A percentile compares a stretch with the other conserved stretches of the same genome.
These are phyloP conservation scores for Oasisia sp. DNA, from an alignment of 2,888 invertebrate species.

Conservation along the genomic window DNA sequence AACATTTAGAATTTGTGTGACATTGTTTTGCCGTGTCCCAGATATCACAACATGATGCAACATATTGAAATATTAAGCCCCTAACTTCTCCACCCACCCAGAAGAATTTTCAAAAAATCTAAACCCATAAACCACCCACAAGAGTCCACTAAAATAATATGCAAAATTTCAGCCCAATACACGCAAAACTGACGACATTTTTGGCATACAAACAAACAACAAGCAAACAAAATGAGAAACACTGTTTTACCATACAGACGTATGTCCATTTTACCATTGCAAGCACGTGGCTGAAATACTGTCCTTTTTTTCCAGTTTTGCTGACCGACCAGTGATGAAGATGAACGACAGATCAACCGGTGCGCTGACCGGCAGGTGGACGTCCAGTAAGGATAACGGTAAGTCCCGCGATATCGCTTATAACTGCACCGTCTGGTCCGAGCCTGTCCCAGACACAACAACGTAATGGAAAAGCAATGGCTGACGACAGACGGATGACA, in stretches of 20 bases:
- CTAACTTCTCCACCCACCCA: too few species aligned
- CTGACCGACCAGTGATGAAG: neutral
- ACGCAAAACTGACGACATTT: too few species aligned
- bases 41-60: too few species aligned
- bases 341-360: neutral
- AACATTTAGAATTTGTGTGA: too few species aligned
- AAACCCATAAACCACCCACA: too few species aligned
- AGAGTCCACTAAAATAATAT: too few species aligned
- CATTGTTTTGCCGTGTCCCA: too few species aligned
- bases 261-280: neutral
- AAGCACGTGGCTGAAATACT: neutral
- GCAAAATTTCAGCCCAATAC: too few species aligned
- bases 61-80: too few species aligned
- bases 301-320: neutral
- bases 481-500: neutral
- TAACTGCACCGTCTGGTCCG: neutral
- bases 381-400: neutral
- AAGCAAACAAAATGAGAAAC: too few species aligned
- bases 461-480: neutral
- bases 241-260: neutral
- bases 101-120: too few species aligned
- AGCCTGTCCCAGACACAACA: neutral
- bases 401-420: neutral
- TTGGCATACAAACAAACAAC: too few species aligned
- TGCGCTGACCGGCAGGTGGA: neutral